phyloP scores from a whole-genome alignment of 2,888 invertebrate genomes.

The Hydrotaea cyrtoneurina region DNA sequence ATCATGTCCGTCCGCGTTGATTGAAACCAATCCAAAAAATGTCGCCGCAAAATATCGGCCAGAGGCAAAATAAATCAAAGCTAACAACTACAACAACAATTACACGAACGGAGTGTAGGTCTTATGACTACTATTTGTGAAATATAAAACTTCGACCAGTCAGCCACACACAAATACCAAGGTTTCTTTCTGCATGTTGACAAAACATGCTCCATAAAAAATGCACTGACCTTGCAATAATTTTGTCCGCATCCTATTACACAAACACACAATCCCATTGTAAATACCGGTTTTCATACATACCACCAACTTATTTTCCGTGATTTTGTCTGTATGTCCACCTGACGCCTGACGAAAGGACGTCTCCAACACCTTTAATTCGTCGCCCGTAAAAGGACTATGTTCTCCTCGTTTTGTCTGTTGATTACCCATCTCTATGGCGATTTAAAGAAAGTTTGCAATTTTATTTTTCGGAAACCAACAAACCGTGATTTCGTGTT shows the following conservation, averaged over 20 bases:
- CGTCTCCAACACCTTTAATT: constrained; percentile 73
- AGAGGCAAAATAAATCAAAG: background rate
- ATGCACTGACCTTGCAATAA: constrained; percentile 58
- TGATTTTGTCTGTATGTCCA: constrained; percentile 74
- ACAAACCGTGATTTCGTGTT: no score
- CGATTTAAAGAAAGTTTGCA: background rate
- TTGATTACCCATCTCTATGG: constrained; percentile 71
- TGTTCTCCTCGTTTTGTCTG: constrained; percentile 67
- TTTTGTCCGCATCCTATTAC: constrained; percentile 43
- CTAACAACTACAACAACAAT: no score
- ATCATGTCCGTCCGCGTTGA: background rate
- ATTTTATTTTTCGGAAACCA: background rate
- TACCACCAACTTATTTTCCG: constrained; percentile 75
- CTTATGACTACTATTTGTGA: constrained; percentile 49
- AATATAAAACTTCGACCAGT: constrained; percentile 53
- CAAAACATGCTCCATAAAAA: constrained; percentile 18
- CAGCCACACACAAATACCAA: no score
- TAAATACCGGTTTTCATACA: constrained; percentile 52
- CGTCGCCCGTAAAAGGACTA: constrained; percentile 73
- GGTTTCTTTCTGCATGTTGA: background rate
- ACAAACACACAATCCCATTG: background rate
- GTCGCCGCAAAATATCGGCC: background rate
- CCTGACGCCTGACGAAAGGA: constrained; percentile 74
- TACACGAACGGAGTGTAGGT: background rate
- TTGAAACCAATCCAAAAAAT: background rate